phyloP scores from a whole-genome alignment of 2,113 vertebrate genomes.

The Neodontobutis hainanensis region DNA sequence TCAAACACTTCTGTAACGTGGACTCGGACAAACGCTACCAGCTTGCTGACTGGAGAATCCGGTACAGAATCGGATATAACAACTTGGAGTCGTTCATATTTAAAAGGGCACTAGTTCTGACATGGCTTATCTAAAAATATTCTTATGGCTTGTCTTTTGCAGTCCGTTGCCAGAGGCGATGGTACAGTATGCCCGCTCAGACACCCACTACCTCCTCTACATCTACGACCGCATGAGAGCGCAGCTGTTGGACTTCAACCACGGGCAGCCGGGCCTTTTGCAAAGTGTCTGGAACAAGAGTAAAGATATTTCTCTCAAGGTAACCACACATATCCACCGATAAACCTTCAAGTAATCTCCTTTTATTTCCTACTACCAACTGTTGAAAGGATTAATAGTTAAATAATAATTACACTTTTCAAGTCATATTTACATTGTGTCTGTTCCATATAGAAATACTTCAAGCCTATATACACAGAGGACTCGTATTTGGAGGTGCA shows the following conservation, averaged over 20 bases:
- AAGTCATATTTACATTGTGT: not conserved
- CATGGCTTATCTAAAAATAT: not conserved
- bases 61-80: slow-evolving; percentile 71
- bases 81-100: too few species aligned
- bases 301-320: slow-evolving; percentile 91
- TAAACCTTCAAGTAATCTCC: not conserved
- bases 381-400: not conserved
- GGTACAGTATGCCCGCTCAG: slow-evolving; percentile 87
- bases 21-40: slow-evolving; percentile 93
- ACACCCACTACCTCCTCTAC: slow-evolving; percentile 96
- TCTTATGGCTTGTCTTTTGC: slow-evolving; percentile 6
- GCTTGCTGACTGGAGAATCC: slow-evolving; percentile 96
- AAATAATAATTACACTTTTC: not conserved
- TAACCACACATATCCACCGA: slow-evolving; percentile 49
- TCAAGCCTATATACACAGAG: slow-evolving; percentile 92
- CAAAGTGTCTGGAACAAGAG: slow-evolving; percentile 92
- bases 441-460: slow-evolving; percentile 83
- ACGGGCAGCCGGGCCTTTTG: slow-evolving; percentile 81
- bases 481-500: slow-evolving; percentile 93
- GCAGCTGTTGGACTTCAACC: slow-evolving; percentile 82
- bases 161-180: slow-evolving; percentile 96
- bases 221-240: slow-evolving; percentile 87
- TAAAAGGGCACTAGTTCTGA: not conserved
- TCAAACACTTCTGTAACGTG: slow-evolving; percentile 86
- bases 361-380: not conserved